phyloP scores from a whole-genome alignment of 2,113 vertebrate species.

The Gadus chalcogrammus region DNA sequence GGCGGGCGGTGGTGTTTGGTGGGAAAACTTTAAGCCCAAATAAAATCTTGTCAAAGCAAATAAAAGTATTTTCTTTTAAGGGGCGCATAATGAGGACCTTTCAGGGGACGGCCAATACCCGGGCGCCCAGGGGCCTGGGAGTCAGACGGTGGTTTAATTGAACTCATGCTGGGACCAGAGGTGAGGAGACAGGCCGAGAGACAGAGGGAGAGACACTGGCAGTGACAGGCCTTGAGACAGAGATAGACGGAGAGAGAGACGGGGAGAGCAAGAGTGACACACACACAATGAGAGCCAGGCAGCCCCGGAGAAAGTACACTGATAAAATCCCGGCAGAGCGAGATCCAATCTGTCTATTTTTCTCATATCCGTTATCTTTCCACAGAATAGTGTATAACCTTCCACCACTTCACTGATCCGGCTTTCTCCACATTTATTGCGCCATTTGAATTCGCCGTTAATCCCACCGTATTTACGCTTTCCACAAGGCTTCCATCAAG shows the following conservation, averaged over 20 bases:
- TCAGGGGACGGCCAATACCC: conserved; percentile 43
- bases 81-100: conserved; percentile 60
- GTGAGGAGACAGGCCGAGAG: conserved; percentile 8
- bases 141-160: conserved; percentile 62
- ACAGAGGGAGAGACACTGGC: conserved; percentile 3
- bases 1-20: neutral
- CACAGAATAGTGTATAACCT: too few species aligned
- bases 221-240: neutral
- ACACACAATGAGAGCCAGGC: too few species aligned
- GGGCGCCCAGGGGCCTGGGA: conserved; percentile 1
- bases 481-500: too few species aligned
- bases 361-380: too few species aligned
- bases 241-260: neutral
- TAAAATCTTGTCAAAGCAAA: conserved; percentile 70
- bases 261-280: too few species aligned
- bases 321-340: too few species aligned
- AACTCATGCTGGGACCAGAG: conserved; percentile 53
- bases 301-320: too few species aligned
- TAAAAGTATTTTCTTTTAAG: conserved; percentile 54
- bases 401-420: too few species aligned
- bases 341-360: too few species aligned
- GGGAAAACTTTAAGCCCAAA: conserved; percentile 58
- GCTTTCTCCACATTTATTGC: too few species aligned
- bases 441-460: too few species aligned
- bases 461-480: too few species aligned